Conservation (phyloP, 2,888 invertebrate species). For the Sarcophaga variegata region DNA sequence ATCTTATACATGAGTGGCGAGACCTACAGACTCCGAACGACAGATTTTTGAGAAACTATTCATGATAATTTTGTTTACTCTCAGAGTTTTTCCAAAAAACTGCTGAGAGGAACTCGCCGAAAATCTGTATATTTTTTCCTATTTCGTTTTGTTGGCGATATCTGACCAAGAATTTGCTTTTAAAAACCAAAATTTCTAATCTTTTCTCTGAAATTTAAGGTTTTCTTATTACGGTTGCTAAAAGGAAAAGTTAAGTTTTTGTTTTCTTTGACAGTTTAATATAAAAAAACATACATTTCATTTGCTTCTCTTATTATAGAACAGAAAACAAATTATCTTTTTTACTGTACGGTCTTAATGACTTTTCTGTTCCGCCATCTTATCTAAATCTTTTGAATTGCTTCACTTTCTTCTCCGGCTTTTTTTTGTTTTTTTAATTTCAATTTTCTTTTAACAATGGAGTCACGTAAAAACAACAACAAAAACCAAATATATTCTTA, state of each 20-base stretch:
- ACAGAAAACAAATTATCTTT: slow-evolving; percentile 17
- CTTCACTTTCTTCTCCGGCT: neutral
- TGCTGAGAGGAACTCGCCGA: no score
- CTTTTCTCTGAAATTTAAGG: no score
- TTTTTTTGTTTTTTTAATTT: neutral
- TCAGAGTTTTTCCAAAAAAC: no score
- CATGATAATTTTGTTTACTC: no score
- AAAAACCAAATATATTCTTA: slow-evolving; percentile 44
- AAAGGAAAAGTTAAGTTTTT: neutral
- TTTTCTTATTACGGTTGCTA: neutral
- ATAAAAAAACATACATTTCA: neutral
- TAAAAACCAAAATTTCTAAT: no score
- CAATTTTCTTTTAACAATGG: neutral
- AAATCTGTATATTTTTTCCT: no score
- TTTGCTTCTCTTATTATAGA: slow-evolving; percentile 47
- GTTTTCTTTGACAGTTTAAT: neutral
- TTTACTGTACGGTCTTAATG: slow-evolving; percentile 21
- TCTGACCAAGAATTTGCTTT: no score
- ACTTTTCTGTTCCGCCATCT: slow-evolving; percentile 25
- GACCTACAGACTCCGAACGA: no score
- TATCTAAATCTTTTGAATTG: slow-evolving; percentile 49
- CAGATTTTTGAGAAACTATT: no score
- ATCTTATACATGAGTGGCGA: no score
- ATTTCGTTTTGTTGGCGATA: no score
- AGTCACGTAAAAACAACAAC: slow-evolving; percentile 67